Percentiles rank a stretch among this genome's conserved stretches.
These are phyloP conservation scores for Acleris laterana DNA, from an alignment of 2,888 invertebrate species.

Conservation along the genomic window DNA sequence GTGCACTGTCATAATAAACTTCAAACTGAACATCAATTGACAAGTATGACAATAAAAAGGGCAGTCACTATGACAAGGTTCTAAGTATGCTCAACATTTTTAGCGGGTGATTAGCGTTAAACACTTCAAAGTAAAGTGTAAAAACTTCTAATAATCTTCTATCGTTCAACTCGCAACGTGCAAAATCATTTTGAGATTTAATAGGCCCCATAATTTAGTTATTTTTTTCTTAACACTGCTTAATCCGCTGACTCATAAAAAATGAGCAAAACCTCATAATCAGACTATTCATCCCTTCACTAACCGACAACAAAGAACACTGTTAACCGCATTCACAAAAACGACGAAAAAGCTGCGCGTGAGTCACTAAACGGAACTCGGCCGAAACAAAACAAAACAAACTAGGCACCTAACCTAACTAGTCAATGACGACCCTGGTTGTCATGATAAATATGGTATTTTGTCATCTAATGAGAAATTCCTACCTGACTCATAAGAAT, in stretches of 20 bases:
- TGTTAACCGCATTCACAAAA: conserved; percentile 44
- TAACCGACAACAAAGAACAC: conserved; percentile 38
- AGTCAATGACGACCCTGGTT: conserved; percentile 25
- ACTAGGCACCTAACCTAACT: conserved; percentile 29
- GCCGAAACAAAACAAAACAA: conserved; percentile 46
- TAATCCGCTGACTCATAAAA: conserved; percentile 17
- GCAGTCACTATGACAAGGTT: too few relatives aligned
- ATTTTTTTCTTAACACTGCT: too few relatives aligned
- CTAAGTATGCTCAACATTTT: too few relatives aligned
- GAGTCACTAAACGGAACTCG: conserved; percentile 58
- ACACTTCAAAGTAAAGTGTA: too few relatives aligned
- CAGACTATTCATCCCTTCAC: conserved; percentile 26
- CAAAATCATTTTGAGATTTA: too few relatives aligned
- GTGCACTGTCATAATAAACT: too few relatives aligned
- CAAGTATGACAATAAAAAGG: too few relatives aligned
- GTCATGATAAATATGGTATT: conserved; percentile 26
- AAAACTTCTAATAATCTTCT: too few relatives aligned
- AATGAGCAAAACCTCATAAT: conserved; percentile 29
- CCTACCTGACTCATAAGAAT: conserved; percentile 27
- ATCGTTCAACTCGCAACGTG: too few relatives aligned
- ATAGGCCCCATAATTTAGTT: too few relatives aligned
- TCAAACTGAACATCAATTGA: too few relatives aligned
- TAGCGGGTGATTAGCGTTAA: too few relatives aligned
- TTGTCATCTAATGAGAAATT: conserved; percentile 17
- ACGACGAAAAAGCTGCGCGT: conserved; percentile 49